Conservation (phyloP, 2,113 vertebrate genomes). For the Platycercus adscitus region DNA sequence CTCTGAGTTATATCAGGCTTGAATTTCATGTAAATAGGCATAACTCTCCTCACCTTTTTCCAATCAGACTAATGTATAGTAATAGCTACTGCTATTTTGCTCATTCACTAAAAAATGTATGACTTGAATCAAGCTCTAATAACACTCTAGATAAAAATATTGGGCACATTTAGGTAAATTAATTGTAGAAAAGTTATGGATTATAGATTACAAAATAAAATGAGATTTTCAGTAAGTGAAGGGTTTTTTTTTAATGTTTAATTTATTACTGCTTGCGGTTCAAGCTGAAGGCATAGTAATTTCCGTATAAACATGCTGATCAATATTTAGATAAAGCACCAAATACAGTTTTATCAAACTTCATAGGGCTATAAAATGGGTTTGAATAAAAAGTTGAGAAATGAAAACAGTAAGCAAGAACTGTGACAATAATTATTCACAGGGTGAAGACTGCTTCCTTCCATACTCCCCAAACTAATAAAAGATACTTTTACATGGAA, state of each 20-base stretch:
- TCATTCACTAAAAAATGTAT: neutral
- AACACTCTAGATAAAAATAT: neutral
- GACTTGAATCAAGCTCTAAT: neutral
- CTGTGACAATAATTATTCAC: slow-evolving; percentile 20
- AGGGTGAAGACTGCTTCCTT: slow-evolving; percentile 1
- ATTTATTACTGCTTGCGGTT: slow-evolving; percentile 27
- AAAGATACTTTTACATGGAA: neutral
- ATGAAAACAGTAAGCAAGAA: slow-evolving; percentile 41
- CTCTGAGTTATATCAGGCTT: neutral
- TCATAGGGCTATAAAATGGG: slow-evolving; percentile 38
- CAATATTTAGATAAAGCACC: slow-evolving; percentile 65
- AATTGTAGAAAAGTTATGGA: slow-evolving; percentile 17
- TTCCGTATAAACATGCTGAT: slow-evolving; percentile 33
- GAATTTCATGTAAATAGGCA: neutral
- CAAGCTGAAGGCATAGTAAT: slow-evolving; percentile 34
- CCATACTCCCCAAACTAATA: neutral
- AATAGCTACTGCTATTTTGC: neutral
- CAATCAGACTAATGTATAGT: neutral
- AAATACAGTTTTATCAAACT: slow-evolving; percentile 49
- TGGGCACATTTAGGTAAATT: neutral
- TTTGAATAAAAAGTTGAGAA: slow-evolving; percentile 56
- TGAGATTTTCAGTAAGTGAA: neutral
- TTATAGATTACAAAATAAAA: slow-evolving; percentile 40
- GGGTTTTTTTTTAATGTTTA: slow-evolving; percentile 15
- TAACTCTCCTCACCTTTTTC: neutral